A percentile compares a stretch with the other conserved stretches of the same genome.
phyloP scores from a whole-genome alignment of 2,888 invertebrate species.

The Tricholauxania praeusta region DNA sequence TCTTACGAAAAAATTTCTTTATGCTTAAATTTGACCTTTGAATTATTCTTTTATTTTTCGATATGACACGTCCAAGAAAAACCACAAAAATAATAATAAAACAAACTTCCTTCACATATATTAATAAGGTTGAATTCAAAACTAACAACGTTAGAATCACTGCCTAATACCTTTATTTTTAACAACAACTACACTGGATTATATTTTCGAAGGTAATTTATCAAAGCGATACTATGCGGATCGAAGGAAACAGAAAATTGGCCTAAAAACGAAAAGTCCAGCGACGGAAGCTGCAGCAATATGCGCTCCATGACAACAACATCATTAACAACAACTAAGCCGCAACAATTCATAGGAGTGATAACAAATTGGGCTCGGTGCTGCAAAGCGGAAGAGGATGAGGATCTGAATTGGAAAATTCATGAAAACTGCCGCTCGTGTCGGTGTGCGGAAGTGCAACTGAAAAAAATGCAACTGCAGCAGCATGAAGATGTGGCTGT shows the following conservation, averaged over 20 bases:
- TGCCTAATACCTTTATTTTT: neutral
- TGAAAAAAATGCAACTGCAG: conserved; percentile 23
- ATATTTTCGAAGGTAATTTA: too few relatives aligned
- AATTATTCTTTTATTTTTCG: too few relatives aligned
- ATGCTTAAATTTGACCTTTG: too few relatives aligned
- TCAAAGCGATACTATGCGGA: too few relatives aligned
- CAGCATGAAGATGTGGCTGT: neutral
- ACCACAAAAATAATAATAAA: too few relatives aligned
- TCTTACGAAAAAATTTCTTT: too few relatives aligned
- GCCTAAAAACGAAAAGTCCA: neutral
- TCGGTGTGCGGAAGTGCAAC: conserved; percentile 4
- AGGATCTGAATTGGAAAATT: conserved; percentile 10
- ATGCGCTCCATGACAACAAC: conserved; percentile 23
- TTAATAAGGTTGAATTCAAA: neutral
- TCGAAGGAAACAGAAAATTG: too few relatives aligned
- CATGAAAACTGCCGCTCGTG: conserved; percentile 5
- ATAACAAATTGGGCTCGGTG: conserved; percentile 9
- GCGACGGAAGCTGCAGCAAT: conserved; percentile 1
- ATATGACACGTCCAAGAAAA: too few relatives aligned
- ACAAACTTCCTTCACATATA: neutral
- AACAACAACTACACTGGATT: too few relatives aligned
- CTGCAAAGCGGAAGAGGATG: neutral
- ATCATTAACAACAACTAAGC: conserved; percentile 23
- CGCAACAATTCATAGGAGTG: conserved; percentile 18
- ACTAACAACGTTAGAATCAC: neutral